These are phyloP conservation scores for Drosophila barbarae DNA, from an alignment of 2,888 invertebrate genomes.

Conservation along the genomic window DNA sequence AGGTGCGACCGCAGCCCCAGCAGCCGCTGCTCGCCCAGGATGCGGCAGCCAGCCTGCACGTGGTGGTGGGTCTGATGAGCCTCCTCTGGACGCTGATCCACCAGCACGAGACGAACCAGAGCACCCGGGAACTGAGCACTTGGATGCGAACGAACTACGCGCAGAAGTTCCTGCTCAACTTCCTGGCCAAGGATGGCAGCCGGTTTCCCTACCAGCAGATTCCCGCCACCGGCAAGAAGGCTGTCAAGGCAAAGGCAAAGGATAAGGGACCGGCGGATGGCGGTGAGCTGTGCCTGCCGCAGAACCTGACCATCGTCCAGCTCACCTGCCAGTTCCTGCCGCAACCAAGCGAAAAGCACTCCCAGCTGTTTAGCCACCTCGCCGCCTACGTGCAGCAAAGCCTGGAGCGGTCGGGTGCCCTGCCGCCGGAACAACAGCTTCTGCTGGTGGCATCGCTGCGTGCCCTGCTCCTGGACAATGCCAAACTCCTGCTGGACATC, in stretches of 20 bases:
- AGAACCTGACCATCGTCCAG: conserved; percentile 82
- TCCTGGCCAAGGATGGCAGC: conserved; percentile 71
- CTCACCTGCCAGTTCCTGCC: conserved; percentile 80
- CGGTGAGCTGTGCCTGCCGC: conserved; percentile 80
- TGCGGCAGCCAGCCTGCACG: conserved; percentile 83
- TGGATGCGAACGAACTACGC: conserved; percentile 82
- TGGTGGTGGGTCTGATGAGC: conserved; percentile 83
- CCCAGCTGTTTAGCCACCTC: conserved; percentile 40
- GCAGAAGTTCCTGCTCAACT: conserved; percentile 81
- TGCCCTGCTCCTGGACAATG: conserved; percentile 64
- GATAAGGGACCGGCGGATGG: conserved; percentile 58
- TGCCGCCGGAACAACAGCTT: conserved; percentile 55
- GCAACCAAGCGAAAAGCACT: conserved; percentile 34
- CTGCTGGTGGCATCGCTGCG: conserved; percentile 67
- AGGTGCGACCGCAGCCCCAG: conserved; percentile 82
- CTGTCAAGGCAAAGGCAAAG: conserved; percentile 23
- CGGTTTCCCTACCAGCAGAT: conserved; percentile 77
- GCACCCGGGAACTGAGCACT: conserved; percentile 79
- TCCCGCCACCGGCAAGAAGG: conserved; percentile 24
- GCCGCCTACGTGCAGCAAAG: conserved; percentile 44
- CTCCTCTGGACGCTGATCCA: conserved; percentile 82
- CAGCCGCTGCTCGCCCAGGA: conserved; percentile 82
- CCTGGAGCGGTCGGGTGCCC: conserved; percentile 41
- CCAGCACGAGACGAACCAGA: conserved; percentile 66
- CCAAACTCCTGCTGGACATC: conserved; percentile 47